Conservation (phyloP, 2,113 vertebrate genomes). For the Phalacrocorax aristotelis region DNA sequence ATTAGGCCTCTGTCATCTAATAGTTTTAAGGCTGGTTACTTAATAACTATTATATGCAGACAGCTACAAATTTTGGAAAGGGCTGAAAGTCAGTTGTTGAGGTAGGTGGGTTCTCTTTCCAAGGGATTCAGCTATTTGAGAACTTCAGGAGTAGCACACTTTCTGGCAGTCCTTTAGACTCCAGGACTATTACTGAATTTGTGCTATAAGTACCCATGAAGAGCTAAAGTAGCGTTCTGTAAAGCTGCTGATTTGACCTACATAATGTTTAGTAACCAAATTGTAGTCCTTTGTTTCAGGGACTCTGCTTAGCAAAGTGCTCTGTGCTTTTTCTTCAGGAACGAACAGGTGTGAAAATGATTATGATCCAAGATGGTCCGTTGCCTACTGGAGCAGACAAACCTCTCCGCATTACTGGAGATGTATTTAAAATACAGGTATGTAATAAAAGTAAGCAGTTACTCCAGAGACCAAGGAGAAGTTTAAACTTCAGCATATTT, state of each 20-base stretch:
- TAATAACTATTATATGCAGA: not conserved
- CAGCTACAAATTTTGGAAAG: not conserved
- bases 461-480: not conserved
- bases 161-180: not conserved
- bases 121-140: not conserved
- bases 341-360: slow-evolving; percentile 97
- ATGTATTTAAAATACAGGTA: slow-evolving; percentile 98
- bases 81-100: not conserved
- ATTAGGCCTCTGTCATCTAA: not conserved
- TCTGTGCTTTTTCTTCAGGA: slow-evolving; percentile 79
- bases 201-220: not conserved
- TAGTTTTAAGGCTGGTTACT: not conserved
- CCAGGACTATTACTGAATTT: not conserved
- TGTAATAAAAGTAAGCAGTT: not conserved
- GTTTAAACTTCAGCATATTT: not conserved
- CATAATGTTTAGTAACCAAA: not conserved
- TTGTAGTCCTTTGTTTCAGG: not conserved
- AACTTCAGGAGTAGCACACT: not conserved
- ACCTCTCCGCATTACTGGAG: slow-evolving; percentile 96
- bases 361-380: slow-evolving; percentile 98
- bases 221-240: not conserved
- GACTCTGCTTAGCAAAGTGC: slow-evolving; percentile 28
- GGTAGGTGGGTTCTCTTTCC: not conserved
- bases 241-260: not conserved
- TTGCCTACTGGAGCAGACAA: slow-evolving; percentile 97